Evolutionary conservation across 2,888 invertebrate species (phyloP), one percentile per base, ranked within the genome.

Genomic region (Andrena fulva): DNA sequence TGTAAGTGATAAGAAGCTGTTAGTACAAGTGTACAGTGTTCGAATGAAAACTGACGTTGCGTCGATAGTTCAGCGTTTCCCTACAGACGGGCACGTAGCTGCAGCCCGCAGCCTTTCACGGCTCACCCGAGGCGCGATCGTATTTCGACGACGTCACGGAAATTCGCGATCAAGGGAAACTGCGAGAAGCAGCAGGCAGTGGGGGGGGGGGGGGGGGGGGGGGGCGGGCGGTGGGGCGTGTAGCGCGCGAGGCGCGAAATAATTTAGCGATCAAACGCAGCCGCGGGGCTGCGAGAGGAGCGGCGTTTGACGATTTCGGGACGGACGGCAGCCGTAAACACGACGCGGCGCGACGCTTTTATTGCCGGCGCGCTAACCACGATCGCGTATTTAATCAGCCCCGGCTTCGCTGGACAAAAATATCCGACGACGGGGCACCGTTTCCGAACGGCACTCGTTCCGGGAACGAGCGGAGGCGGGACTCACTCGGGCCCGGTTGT

Each of bases 381-480:
- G 77, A 78, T 73, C 68, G 64, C 80, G 83, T 78, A 78, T 86
- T 86, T 85, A 85, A 86, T 85, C 86, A 85, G 83, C 76, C 50
- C 69, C 27, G 79, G 71, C 81, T 81, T 85, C 81, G 85, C 84
- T 71, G 66, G 78, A 83, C 74, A 74, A 71, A 86, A 85, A 86
- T 86, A 86, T 62, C 77, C 71, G 82, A 35, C 27, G 80, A 76
- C 73, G 73, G 52, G 67, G 69, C 42, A 42, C 31, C 72, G 72
- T 82, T 79, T 84, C 79, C 62, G 29, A 81, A 59, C 35, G 48
- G 59, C 52, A 35, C 42, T 48, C 42, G 29, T 83, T 73, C 77
- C 27, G 50, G 54, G 82, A 80, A 83, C 59, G 62, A 50, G 27
- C 12, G 24, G 52, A 35, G 54, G 63, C 72, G 52, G 66, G 63